Percentiles rank a stretch among this genome's conserved stretches.
Evolutionary conservation across 2,113 vertebrate genomes (phyloP).

Genomic region (Tamias sibiricus): DNA sequence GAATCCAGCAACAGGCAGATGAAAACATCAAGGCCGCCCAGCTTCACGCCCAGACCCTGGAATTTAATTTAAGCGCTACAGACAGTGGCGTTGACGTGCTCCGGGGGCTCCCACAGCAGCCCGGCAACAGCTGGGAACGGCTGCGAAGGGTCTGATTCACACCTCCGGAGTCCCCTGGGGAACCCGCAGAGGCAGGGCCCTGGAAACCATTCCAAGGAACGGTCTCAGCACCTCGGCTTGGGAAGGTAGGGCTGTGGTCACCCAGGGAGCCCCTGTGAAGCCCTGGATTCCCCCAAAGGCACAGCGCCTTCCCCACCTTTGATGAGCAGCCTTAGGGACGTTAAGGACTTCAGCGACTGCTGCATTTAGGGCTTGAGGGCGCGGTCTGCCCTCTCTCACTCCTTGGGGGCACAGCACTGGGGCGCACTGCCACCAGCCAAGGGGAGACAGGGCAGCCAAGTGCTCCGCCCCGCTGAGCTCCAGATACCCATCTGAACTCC

Average conservation of each 20-base stretch:
- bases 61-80: constrained; percentile 71
- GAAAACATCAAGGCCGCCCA: constrained; percentile 62
- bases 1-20: constrained; percentile 55
- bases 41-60: constrained; percentile 55
- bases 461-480: neutral
- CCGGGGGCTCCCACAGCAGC: constrained; percentile 51
- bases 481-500: constrained; percentile 15
- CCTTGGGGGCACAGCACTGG: too few relatives aligned
- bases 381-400: neutral
- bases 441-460: neutral
- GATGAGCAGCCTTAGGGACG: neutral
- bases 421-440: too few relatives aligned
- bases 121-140: constrained; percentile 62
- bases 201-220: neutral
- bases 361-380: neutral
- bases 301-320: neutral
- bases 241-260: neutral
- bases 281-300: neutral
- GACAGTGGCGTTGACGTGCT: constrained; percentile 48
- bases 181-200: neutral
- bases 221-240: neutral
- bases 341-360: neutral
- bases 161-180: constrained; percentile 30
- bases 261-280: neutral
- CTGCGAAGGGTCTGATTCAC: constrained; percentile 63